These are phyloP conservation scores for Tipula vernalis DNA, from an alignment of 2,888 invertebrate species.

Conservation along the genomic window DNA sequence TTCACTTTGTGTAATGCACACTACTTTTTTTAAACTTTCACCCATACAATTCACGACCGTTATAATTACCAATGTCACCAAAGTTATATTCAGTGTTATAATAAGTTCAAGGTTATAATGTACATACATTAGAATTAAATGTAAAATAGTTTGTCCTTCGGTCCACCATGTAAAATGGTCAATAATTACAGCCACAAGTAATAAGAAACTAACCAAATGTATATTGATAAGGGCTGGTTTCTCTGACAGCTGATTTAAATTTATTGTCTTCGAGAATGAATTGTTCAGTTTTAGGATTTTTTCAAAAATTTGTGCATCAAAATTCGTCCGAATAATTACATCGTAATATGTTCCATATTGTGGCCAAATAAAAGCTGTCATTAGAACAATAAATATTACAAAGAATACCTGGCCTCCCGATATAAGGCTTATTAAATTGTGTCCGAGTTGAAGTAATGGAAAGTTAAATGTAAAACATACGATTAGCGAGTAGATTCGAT, in stretches of 20 bases:
- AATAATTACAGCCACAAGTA: not conserved
- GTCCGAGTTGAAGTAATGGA: not conserved
- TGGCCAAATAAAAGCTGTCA: not conserved
- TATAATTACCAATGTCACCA: not conserved
- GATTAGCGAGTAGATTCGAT: not conserved
- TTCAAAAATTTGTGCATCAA: not conserved
- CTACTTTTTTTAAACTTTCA: not conserved
- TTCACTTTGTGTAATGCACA: not conserved
- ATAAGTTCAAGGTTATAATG: not conserved
- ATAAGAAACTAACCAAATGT: not conserved
- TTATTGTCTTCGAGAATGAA: not conserved
- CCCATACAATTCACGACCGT: not conserved
- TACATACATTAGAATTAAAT: not conserved
- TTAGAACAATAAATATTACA: not conserved
- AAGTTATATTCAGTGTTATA: not conserved
- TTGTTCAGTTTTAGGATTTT: not conserved
- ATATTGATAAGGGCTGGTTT: not conserved
- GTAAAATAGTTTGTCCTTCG: not conserved
- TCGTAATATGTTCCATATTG: not conserved
- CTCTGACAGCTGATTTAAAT: not conserved
- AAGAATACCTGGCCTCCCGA: not conserved
- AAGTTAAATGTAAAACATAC: not conserved
- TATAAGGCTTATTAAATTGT: not conserved
- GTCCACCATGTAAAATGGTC: not conserved
- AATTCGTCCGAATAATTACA: not conserved